Conservation (phyloP, 2,113 vertebrate genomes). For the pig (Sus scrofa) region T2T-Sscrofa CM000827.6:98324001-98324500, state of each 20-base stretch:
- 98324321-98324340: conserved; percentile 63
- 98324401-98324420: conserved; percentile 36
- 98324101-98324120: conserved; percentile 69
- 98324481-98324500: background rate
- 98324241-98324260: conserved; percentile 78
- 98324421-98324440: background rate
- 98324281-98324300: conserved; percentile 67
- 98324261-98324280: conserved; percentile 66
- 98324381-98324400: conserved; percentile 72
- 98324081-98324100: conserved; percentile 58
- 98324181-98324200: conserved; percentile 79
- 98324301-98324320: conserved; percentile 68
- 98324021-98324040: conserved; percentile 57
- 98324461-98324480: background rate
- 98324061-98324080: background rate
- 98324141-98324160: conserved; percentile 64
- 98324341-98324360: conserved; percentile 71
- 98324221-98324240: conserved; percentile 71
- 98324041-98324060: conserved; percentile 48
- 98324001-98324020: conserved; percentile 64
- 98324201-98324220: conserved; percentile 74
- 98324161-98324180: conserved; percentile 64
- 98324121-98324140: conserved; percentile 48
- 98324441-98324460: background rate
- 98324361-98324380: conserved; percentile 68